Base-by-base conservation (phyloP, 2,888 invertebrate species). In the Eurois occulta region DNA sequence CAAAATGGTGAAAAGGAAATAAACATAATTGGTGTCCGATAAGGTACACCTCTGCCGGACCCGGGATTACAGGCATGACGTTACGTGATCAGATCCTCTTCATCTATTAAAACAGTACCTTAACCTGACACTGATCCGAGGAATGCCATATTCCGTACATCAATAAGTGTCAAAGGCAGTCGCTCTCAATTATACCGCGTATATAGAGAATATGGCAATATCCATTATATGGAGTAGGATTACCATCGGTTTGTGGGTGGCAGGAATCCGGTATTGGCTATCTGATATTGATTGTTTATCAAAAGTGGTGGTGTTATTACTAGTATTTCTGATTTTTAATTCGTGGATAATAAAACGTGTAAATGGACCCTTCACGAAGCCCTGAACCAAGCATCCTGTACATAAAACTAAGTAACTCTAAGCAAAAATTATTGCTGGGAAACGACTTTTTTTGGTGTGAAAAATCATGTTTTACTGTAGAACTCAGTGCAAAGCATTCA, bases 151-250 rank as follows among this genome's bases (percentile, higher is more conserved):
- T 38, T 62, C 38, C 48, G 11, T 18, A 52, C 43, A 68, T 78
- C 76, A 70, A 82, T 81, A 76, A 72, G 72, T 78, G 75, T 85
- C 74, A 48, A 11, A 28, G 48, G 21, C 72, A 78, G 68, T 32
- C 65, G 43, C 32, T 48, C 66, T 75, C 74, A 87, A 85, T 85
- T 82, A 84, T 71, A 85, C 35, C 70, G 13, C 28, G 16, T 38
- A 35, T 38, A 62, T 65, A 38, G 62, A 58, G 72, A 46, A 38
- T 48, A 38, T 62, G 52, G 69, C 62, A 71, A 65, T 65, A 81
- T 41, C 35, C 66, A 75, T 64, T 70, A 83, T 70, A 38, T n/a
- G 21, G 69, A 28, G 66, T 84, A 72, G 78, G 48, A 38, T 83
- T 75, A 70, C 86, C 58, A 82, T 67, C 21, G 6, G 52, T 77